Evolutionary conservation across 2,888 invertebrate species (phyloP).

Genomic region (Dicyrtomina minuta): DNA sequence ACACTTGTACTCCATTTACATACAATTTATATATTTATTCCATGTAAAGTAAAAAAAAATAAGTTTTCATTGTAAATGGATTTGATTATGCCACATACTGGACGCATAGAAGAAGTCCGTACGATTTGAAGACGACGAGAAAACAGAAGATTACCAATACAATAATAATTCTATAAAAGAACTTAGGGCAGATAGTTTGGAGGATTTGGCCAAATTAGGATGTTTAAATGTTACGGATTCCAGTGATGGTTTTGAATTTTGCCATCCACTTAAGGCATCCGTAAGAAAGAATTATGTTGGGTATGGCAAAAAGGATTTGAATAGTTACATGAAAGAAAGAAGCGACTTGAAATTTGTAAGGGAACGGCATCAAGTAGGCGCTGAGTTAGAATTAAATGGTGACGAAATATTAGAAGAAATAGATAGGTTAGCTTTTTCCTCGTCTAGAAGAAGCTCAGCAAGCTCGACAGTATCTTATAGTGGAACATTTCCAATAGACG

Average conservation of each 20-base stretch:
- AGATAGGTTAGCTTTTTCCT: constrained; percentile 13
- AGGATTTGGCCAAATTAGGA: neutral
- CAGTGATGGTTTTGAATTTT: constrained; percentile 23
- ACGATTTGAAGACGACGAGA: constrained; percentile 50
- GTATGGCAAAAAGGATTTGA: constrained; percentile 1
- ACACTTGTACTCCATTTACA: too few relatives aligned
- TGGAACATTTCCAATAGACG: constrained; percentile 77
- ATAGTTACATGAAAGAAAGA: constrained; percentile 16
- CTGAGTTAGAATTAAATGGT: neutral
- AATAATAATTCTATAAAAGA: too few relatives aligned
- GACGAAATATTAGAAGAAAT: constrained; percentile 20
- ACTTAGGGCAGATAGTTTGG: too few relatives aligned
- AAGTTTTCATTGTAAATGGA: too few relatives aligned
- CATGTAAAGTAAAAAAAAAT: too few relatives aligned
- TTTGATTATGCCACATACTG: neutral
- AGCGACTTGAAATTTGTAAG: neutral
- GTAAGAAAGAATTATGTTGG: constrained; percentile 21
- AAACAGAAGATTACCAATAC: constrained; percentile 12
- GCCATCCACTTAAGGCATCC: constrained; percentile 19
- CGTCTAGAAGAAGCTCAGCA: neutral
- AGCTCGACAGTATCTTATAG: neutral
- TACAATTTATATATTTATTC: too few relatives aligned
- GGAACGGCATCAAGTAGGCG: neutral
- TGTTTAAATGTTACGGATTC: too few relatives aligned
- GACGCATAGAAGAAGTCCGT: constrained; percentile 49